A percentile compares a stretch with the other conserved stretches of the same genome.
phyloP scores from a whole-genome alignment of 2,888 invertebrate genomes.

The Operophtera brumata region DNA sequence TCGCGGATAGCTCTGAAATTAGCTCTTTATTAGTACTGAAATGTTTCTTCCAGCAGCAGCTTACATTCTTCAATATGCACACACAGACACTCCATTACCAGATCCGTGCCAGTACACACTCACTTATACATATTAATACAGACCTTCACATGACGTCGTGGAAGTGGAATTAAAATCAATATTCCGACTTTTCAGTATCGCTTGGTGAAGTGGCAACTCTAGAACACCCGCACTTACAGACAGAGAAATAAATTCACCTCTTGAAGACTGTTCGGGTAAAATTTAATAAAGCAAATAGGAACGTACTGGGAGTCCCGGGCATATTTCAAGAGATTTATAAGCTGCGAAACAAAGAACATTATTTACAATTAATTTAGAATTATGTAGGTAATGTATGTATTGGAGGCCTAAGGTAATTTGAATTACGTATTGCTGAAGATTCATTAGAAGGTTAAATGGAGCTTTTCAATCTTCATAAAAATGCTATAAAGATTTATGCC shows the following conservation, averaged over 20 bases:
- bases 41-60: too few species aligned
- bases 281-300: conserved; percentile 72
- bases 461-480: not conserved
- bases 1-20: too few species aligned
- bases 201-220: conserved; percentile 6
- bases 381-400: conserved; percentile 55
- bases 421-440: conserved; percentile 8
- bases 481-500: not conserved
- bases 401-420: conserved; percentile 33
- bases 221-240: conserved; percentile 49
- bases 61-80: too few species aligned
- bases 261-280: conserved; percentile 60
- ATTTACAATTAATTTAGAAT: conserved; percentile 64
- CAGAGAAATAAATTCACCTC: conserved; percentile 62
- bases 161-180: conserved; percentile 3
- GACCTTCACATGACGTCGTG: too few species aligned
- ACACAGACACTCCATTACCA: too few species aligned
- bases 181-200: conserved; percentile 3
- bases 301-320: conserved; percentile 54
- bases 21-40: too few species aligned
- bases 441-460: not conserved
- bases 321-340: conserved; percentile 68
- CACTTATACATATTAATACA: too few species aligned
- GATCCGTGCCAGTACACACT: too few species aligned
- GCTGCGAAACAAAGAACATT: conserved; percentile 54